phyloP scores from a whole-genome alignment of 1,140 invertebrate genomes.

The Neodiprion lecontei region DNA sequence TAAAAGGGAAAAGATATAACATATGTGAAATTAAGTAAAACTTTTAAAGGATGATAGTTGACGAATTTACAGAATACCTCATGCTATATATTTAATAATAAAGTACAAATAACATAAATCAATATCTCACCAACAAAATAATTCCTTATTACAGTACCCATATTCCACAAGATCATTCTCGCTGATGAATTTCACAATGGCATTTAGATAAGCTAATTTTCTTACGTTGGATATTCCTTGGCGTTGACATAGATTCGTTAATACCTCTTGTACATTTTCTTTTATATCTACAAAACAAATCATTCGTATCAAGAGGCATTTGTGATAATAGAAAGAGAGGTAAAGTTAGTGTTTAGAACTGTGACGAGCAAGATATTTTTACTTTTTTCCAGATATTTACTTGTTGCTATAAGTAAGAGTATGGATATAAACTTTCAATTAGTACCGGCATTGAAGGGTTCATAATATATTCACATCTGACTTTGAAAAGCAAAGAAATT shows the following conservation, averaged over 20 bases:
- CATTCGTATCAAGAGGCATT: not conserved
- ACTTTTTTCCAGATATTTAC: no score
- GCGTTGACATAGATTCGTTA: conserved; percentile 68
- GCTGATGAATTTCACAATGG: conserved; percentile 77
- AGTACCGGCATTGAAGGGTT: no score
- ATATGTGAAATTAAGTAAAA: not conserved
- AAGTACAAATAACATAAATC: conserved; percentile 11
- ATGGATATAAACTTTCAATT: no score
- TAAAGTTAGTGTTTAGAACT: not conserved
- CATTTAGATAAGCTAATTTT: conserved; percentile 81
- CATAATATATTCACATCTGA: no score
- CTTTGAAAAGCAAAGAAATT: no score
- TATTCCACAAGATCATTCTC: conserved; percentile 71
- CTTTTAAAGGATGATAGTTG: conserved; percentile 7
- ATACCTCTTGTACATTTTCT: conserved; percentile 69
- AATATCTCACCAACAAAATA: conserved; percentile 80
- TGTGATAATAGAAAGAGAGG: not conserved
- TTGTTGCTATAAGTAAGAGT: no score
- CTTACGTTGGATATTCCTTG: conserved; percentile 69
- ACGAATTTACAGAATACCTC: not conserved
- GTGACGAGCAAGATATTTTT: no score
- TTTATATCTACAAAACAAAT: conserved; percentile 58
- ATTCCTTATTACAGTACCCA: conserved; percentile 77
- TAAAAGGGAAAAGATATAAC: no score
- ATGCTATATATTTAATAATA: not conserved